Conservation (phyloP, 2,888 invertebrate genomes). For the Mayetiola destructor region DNA sequence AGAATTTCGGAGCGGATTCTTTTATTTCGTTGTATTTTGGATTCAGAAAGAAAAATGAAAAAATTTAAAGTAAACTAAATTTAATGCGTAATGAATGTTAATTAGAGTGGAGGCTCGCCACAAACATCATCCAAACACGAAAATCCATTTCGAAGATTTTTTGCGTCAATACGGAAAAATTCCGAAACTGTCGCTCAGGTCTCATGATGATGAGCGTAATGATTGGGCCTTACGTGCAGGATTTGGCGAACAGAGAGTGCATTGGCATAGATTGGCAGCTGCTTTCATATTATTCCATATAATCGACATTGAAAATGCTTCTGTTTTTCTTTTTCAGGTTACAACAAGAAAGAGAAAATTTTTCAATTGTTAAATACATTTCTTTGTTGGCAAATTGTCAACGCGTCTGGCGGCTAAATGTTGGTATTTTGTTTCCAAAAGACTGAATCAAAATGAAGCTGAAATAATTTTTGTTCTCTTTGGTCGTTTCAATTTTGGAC, state of each 20-base stretch:
- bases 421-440: background rate
- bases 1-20: background rate
- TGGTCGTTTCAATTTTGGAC: conserved; percentile 7
- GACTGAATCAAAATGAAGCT: background rate
- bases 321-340: background rate
- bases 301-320: background rate
- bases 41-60: too few relatives aligned
- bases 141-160: too few relatives aligned
- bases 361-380: background rate
- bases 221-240: too few relatives aligned
- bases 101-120: background rate
- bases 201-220: too few relatives aligned
- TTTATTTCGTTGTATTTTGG: background rate
- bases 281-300: background rate
- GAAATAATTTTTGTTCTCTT: background rate
- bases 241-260: too few relatives aligned
- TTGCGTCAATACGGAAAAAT: too few relatives aligned
- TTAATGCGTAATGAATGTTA: conserved; percentile 3
- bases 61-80: background rate
- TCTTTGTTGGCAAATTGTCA: conserved; percentile 9
- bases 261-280: conserved; percentile 4
- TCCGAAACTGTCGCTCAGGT: too few relatives aligned
- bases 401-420: background rate
- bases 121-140: too few relatives aligned
- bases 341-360: background rate